Evolutionary conservation across 2,888 invertebrate species (phyloP), one percentile per base, ranked within the genome.

Genomic region (Chorisops tibialis): DNA sequence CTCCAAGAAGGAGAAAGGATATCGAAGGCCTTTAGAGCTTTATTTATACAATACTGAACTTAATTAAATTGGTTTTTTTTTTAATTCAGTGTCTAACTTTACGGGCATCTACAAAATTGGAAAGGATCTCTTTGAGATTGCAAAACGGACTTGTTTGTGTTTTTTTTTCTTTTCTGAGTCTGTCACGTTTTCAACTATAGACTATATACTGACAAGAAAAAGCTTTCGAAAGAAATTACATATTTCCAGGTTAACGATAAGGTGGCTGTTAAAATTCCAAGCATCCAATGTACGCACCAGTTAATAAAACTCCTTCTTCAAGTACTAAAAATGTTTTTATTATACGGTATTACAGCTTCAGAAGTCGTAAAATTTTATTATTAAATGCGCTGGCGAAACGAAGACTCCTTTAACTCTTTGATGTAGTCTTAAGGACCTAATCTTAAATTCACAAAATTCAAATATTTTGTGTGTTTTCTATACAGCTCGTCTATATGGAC

Each of bases 211-310:
- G 9, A 30, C 30, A 30, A 30, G n/a, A n/a, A n/a, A n/a, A 30
- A 30, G 30, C 30, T 30, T 30, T 52, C 21, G 11, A 21, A 30
- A 14, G 52, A 19, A 52, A 39, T 52, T 52, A 52, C 52, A 38
- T 38, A 52, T 21, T 39, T 52, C 21, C 52, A 52, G 52, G 39
- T 52, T 52, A 52, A 52, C 52, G 52, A 52, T 52, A 30, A 52
- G 38, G 21, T 38, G 16, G 30, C 38, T 38, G 52, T 52, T 52
- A 52, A 52, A 39, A 52, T 52, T 52, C 52, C 22, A 52, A 52
- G 52, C 14, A 12, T 9, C 39, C 4, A 12, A 38, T 52, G 21
- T 52, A 52, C 39, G 52, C 52, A 52, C 38, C 52, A 52, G 52
- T 38, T 52, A 39, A 52, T 52, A 52, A 52, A 52, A 52, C 21